These are phyloP conservation scores for Diadegma fenestrale DNA, from an alignment of 2,888 invertebrate genomes.

Conservation along the genomic window DNA sequence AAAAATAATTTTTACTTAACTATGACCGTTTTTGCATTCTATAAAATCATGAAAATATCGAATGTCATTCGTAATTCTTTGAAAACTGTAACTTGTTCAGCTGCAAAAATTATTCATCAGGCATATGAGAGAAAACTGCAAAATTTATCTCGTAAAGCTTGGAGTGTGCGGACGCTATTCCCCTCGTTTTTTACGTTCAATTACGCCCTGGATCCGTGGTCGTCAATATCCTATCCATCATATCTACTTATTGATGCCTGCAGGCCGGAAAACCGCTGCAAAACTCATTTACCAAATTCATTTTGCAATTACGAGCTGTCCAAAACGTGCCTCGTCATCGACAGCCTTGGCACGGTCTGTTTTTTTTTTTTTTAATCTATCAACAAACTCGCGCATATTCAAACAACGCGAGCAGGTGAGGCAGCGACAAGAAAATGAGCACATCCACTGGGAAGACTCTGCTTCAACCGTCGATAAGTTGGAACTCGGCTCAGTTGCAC, in stretches of 20 bases:
- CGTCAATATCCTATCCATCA: background rate
- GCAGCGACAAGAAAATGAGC: background rate
- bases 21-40: no score
- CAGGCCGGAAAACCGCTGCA: background rate
- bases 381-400: background rate
- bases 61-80: no score
- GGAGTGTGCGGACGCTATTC: background rate
- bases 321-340: background rate
- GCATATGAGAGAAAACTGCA: background rate
- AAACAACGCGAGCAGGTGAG: background rate
- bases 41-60: no score
- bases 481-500: background rate
- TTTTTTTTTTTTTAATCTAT: background rate
- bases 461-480: background rate
- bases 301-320: constrained; percentile 1
- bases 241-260: background rate
- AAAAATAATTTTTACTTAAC: no score
- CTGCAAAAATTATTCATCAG: background rate
- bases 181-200: background rate
- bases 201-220: background rate
- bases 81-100: no score
- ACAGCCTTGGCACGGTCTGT: background rate
- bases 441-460: background rate
- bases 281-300: background rate
- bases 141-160: background rate